These are phyloP conservation scores for Coenonympha glycerion DNA, from an alignment of 2,888 invertebrate species.

Conservation along the genomic window DNA sequence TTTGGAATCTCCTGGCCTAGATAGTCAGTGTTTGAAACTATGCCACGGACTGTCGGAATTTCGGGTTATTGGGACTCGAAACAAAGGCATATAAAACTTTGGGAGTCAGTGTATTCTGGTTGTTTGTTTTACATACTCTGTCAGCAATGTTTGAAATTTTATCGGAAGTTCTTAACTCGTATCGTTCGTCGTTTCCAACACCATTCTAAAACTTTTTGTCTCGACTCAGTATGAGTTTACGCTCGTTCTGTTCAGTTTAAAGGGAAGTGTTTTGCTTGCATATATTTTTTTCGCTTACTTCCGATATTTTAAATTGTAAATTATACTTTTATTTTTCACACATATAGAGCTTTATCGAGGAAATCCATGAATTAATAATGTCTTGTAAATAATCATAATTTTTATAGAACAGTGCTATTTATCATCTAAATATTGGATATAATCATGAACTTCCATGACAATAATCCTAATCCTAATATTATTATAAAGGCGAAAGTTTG, in stretches of 20 bases:
- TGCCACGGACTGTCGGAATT: slow-evolving; percentile 15
- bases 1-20: slow-evolving; percentile 2
- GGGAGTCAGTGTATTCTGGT: slow-evolving; percentile 13
- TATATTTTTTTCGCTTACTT: not conserved
- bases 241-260: not conserved
- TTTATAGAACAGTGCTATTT: too few species aligned
- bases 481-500: too few species aligned
- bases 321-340: not conserved
- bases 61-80: slow-evolving; percentile 19
- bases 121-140: slow-evolving; percentile 22
- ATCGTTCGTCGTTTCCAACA: not conserved
- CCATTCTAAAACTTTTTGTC: not conserved
- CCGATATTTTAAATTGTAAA: not conserved
- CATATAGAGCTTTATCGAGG: too few species aligned
- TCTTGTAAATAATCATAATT: too few species aligned
- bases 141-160: slow-evolving; percentile 15
- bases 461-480: too few species aligned
- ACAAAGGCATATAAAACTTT: slow-evolving; percentile 29
- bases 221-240: not conserved
- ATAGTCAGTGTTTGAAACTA: not conserved
- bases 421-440: too few species aligned
- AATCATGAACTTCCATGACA: too few species aligned
- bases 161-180: slow-evolving; percentile 8
- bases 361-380: too few species aligned
- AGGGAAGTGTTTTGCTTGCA: not conserved